Evolutionary conservation across 2,888 invertebrate species (phyloP), one percentile per base, ranked within the genome.

Genomic region (Orthonevra nobilis): DNA sequence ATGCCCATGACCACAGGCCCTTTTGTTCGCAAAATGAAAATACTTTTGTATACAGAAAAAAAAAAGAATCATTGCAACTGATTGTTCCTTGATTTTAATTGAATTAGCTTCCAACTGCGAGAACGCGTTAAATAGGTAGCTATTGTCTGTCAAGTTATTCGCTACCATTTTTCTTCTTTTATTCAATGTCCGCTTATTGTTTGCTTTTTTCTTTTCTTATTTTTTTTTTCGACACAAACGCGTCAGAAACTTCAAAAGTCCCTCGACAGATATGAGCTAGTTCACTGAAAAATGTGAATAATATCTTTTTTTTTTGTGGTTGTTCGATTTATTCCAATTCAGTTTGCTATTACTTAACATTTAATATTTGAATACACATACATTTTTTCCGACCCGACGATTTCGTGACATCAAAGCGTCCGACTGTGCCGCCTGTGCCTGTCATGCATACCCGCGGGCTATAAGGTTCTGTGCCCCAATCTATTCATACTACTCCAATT

Each of bases 121-220:
- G 36, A 54, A 54, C 69, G 28, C 61, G 42, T 34, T 61, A 70
- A 77, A 70, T 50, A 58, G 63, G 75, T 58, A 77, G 75, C 70
- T 32, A 58, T 77, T 77, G 75, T 73, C 70, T 77, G 75, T 70
- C 75, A 77, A 77, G 50, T 44, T 58, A 56, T 64, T 64, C 48
- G 75, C 70, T 58, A 77, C 75, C 50, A 70, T 70, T 77, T 77
- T 77, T 44, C 63, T 56, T 50, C 70, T 77, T 42, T 58, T 52
- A 56, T 58, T 40, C 14, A 48, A 17, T 34, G 38, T 56, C 42
- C 40, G 63, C 50, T 26, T 6, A 44, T 60, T 64, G 66, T 52
- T 32, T 40, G 38, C 38, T 68, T 30, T 58, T 56, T 44, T 42
- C 32, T 5, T 23, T n/a, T 4, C 23, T 40, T 14, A 9, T 19